Evolutionary conservation across 2,888 invertebrate genomes (phyloP), one percentile per base, ranked within the genome.

Genomic region (Hirtodrosophila alboralis): DNA sequence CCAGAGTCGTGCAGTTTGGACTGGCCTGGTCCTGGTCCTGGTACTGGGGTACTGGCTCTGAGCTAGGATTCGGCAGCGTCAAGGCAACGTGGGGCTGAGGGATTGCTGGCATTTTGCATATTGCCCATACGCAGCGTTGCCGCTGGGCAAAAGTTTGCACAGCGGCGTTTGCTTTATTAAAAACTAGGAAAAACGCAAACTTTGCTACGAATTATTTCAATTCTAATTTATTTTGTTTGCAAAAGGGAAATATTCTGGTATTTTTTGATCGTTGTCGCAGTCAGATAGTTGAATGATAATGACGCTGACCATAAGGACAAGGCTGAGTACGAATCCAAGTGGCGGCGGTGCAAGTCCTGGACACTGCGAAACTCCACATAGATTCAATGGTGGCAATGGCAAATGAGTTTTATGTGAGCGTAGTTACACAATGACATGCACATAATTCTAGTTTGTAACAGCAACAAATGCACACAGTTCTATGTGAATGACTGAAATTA

Each of bases 201-300:
- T 81, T 79, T 71, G 33, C 67, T 41, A 65, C 68, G 76, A 81
- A 81, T 85, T 85, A 85, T 81, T 81, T 85, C 84, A 81, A 85
- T 81, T 81, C 81, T 81, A 81, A 85, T 85, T 83, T 85, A 81
- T 85, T 85, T 85, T 73, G 80, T 84, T 78, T 73, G 75, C 63
- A 61, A 78, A 83, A 68, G 68, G 66, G 60, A 73, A 74, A 74
- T 72, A 66, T 66, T 75, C 64, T 75, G 71, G 75, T 66, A 69
- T 80, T 76, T 72, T 76, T 66, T 78, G 81, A 81, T 84, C 84
- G 84, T 84, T 79, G 84, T 79, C 81, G 75, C 84, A 77, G 68
- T 77, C 63, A 74, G 79, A 79, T 80, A 56, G 78, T 68, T 83
- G 80, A 76, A 78, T 78, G 78, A 78, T 78, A 78, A 78, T 84